Evolutionary conservation across 2,113 vertebrate species (phyloP).

Genomic region (Thermophis baileyi): DNA sequence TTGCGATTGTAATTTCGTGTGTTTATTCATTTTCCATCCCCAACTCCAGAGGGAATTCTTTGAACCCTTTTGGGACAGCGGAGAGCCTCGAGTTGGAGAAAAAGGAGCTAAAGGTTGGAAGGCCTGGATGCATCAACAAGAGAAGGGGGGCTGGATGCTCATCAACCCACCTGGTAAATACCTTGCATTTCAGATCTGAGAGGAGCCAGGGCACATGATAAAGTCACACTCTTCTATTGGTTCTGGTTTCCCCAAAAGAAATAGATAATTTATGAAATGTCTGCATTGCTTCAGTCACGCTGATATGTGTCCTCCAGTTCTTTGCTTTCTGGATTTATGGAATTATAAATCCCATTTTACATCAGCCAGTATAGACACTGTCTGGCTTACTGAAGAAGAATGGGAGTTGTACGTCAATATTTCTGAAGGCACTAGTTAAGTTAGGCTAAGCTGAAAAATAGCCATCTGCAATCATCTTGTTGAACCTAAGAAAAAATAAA

Average conservation of each 20-base stretch:
- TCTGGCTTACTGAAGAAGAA: neutral
- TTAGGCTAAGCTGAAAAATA: neutral
- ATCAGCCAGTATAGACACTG: neutral
- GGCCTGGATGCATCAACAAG: slow-evolving; percentile 94
- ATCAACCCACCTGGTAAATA: slow-evolving; percentile 73
- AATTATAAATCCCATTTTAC: neutral
- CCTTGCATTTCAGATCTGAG: neutral
- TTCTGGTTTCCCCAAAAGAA: neutral
- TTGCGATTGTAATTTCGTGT: neutral
- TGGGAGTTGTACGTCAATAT: neutral
- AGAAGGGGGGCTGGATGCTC: slow-evolving; percentile 91
- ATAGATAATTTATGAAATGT: neutral
- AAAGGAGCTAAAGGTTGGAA: slow-evolving; percentile 88
- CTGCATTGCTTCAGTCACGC: too few relatives aligned
- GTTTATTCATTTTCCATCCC: neutral
- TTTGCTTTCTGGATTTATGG: neutral
- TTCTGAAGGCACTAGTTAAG: neutral
- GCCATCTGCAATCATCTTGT: neutral
- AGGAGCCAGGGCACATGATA: neutral
- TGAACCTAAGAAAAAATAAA: neutral
- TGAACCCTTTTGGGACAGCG: slow-evolving; percentile 95
- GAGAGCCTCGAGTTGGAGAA: slow-evolving; percentile 89
- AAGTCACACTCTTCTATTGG: accelerated
- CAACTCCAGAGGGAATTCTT: slow-evolving; percentile 86
- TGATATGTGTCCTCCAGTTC: neutral